Evolutionary conservation across 2,797 vertebrate genomes (phyloP), one percentile per base, ranked within the genome.

Genomic region (Brachyalestes nurse): DNA sequence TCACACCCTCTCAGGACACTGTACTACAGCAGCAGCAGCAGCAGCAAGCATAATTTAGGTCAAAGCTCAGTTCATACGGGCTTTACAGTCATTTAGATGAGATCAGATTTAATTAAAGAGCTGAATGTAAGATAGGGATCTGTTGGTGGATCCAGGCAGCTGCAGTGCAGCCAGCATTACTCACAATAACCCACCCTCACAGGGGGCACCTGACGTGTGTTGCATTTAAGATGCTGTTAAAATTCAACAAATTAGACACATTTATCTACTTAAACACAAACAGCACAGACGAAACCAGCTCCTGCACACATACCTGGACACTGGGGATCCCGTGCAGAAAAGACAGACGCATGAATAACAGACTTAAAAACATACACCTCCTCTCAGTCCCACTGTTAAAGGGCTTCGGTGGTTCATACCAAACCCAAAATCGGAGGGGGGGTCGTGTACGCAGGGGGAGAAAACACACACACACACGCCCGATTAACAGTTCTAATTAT

Each of bases 371-470:
- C 21, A 62, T 16, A 28, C 61, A 16, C 13, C 14, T 17, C 45
- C 28, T 17, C 45, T 28, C 45, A 51, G 7, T 28, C 13, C 67
- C 21, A 28, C 66, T 70, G 66, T 70, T 70, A 70, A 53, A 28
- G 42, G 42, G n/a, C 72, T 70, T 58, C n/a, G 6, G n/a, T 57
- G 79, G 79, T 8, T 53, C 25, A 53, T 75, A 75, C 79, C 79
- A 81, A 23, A 21, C 7, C 17, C 13, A 53, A 14, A 60, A 53
- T 23, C 38, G 45, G 23, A 16, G 25, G 60, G 60, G 4, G 21
- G 28, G 10, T 42, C 5, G 6, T 1, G 23, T 42, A 25, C 66
- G 2, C 4, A 5, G 42, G 42, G 42, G 5, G 42, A 10, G 5
- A 45, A 28, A 1, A 28, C 8, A 49, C 23, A 49, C 6, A 5